These are phyloP conservation scores for Papilio glaucus DNA, from an alignment of 1,140 invertebrate genomes.

Conservation along the genomic window DNA sequence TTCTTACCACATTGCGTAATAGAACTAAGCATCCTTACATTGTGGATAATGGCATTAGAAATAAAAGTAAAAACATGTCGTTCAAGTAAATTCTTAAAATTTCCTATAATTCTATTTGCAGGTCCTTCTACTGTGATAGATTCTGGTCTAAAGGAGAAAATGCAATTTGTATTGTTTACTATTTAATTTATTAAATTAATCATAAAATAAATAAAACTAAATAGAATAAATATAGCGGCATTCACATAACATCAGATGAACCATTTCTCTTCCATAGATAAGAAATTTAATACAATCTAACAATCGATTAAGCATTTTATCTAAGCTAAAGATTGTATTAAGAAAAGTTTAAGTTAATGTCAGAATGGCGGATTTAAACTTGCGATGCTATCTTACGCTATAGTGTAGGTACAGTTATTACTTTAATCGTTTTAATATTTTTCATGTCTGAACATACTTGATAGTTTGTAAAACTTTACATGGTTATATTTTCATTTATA, in stretches of 20 bases:
- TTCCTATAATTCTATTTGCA: slow-evolving; percentile 48
- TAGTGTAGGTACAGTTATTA: too few relatives aligned
- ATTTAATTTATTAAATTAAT: neutral
- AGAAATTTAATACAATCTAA: too few relatives aligned
- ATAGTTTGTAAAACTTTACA: too few relatives aligned
- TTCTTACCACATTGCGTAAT: slow-evolving; percentile 51
- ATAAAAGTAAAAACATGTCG: slow-evolving; percentile 51
- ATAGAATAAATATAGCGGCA: neutral
- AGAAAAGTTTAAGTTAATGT: too few relatives aligned
- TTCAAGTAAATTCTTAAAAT: slow-evolving; percentile 53
- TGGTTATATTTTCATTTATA: neutral
- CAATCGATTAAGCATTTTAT: too few relatives aligned
- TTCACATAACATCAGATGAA: neutral
- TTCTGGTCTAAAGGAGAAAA: slow-evolving; percentile 46
- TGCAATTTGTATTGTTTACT: neutral
- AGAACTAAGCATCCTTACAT: slow-evolving; percentile 41
- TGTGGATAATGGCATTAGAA: slow-evolving; percentile 45
- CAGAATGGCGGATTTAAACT: too few relatives aligned
- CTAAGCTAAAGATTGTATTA: too few relatives aligned
- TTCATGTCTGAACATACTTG: too few relatives aligned
- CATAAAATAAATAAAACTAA: neutral
- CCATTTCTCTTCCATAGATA: too few relatives aligned
- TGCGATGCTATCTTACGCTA: too few relatives aligned
- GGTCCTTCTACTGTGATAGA: slow-evolving; percentile 51
- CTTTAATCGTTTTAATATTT: too few relatives aligned